phyloP scores from a whole-genome alignment of 2,888 invertebrate genomes.

The Sesia bembeciformis region DNA sequence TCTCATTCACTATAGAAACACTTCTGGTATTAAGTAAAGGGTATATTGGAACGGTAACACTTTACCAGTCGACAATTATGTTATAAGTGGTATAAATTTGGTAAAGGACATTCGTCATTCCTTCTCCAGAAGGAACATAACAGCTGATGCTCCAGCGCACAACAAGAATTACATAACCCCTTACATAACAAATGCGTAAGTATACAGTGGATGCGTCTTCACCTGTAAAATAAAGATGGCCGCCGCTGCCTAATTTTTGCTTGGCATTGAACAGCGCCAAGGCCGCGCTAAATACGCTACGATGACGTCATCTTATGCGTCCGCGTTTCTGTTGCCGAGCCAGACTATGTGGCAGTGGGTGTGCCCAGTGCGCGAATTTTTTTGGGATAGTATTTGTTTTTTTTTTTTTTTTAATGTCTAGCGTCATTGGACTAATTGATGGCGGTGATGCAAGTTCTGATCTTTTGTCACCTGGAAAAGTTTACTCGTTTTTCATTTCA shows the following conservation, averaged over 20 bases:
- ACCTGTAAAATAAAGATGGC: conserved; percentile 15
- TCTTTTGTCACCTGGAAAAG: no score
- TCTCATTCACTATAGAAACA: no score
- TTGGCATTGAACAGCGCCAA: conserved; percentile 63
- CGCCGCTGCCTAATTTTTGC: conserved; percentile 42
- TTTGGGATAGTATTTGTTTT: background rate
- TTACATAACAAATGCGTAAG: conserved; percentile 15
- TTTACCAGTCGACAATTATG: no score
- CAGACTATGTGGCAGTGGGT: conserved; percentile 19
- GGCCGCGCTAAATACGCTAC: conserved; percentile 47
- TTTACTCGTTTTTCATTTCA: no score
- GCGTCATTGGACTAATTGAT: no score
- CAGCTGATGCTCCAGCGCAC: background rate
- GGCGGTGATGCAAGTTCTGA: no score
- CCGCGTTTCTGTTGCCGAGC: conserved; percentile 14
- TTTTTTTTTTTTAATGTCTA: background rate
- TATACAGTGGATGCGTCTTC: conserved; percentile 29
- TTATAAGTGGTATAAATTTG: no score
- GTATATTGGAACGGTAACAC: no score
- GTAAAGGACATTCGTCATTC: no score
- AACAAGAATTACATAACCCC: background rate
- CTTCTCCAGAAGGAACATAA: no score
- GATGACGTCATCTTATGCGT: conserved; percentile 47
- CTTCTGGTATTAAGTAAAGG: no score
- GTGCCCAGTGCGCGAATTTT: conserved; percentile 19